These are phyloP conservation scores for Clarias fuscus DNA, from an alignment of 2,797 vertebrate genomes.

Conservation along the genomic window DNA sequence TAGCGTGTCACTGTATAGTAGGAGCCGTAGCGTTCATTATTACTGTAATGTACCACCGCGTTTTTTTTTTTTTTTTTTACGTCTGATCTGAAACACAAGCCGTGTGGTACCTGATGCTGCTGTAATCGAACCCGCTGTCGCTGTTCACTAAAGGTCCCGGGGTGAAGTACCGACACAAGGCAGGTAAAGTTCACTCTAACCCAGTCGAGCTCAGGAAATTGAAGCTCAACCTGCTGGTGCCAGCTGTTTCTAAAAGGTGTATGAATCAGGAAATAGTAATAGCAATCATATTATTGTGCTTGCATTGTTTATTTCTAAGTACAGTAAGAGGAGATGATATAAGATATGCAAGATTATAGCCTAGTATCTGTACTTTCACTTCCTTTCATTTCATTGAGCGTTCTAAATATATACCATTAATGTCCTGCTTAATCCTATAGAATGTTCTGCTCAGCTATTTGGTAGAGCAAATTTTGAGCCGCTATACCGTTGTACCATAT, in stretches of 20 bases:
- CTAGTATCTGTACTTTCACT: background rate
- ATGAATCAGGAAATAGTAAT: background rate
- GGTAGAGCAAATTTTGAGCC: no score
- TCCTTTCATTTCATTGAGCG: background rate
- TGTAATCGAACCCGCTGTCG: constrained; percentile 34
- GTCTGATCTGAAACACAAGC: constrained; percentile 31
- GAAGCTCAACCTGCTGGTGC: background rate
- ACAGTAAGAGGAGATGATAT: background rate
- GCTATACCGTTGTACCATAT: no score
- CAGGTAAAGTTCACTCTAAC: constrained; percentile 11
- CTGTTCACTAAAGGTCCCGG: background rate
- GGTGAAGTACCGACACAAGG: background rate
- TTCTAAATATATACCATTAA: background rate
- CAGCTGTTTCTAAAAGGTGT: background rate
- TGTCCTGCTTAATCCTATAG: background rate
- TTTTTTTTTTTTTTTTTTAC: background rate
- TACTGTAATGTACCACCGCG: constrained; percentile 17
- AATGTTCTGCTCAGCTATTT: no score
- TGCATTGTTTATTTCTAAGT: background rate
- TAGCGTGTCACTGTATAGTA: background rate
- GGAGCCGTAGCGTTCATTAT: background rate
- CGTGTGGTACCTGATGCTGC: constrained; percentile 1
- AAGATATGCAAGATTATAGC: background rate
- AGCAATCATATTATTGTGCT: no score
- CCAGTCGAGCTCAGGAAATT: background rate